These are phyloP conservation scores for Hemicrepidius hirtus DNA, from an alignment of 2,888 invertebrate species.

Conservation along the genomic window DNA sequence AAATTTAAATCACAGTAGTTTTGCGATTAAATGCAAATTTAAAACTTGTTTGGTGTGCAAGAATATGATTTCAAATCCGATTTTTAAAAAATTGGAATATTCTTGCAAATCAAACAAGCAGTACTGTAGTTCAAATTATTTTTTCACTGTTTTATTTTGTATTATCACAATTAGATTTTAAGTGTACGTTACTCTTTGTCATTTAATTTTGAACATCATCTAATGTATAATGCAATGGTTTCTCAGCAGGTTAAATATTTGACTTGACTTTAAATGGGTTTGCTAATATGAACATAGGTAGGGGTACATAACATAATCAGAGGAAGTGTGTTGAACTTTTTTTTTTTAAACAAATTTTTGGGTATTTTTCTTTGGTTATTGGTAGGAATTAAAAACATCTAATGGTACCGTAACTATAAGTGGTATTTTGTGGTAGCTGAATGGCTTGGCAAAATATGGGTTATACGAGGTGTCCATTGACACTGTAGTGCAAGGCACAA, in stretches of 20 bases:
- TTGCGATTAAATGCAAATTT: constrained; percentile 3
- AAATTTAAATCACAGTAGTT: constrained; percentile 2
- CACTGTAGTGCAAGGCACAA: background rate
- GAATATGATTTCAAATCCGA: background rate
- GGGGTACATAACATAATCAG: constrained; percentile 16
- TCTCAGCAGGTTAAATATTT: constrained; percentile 50
- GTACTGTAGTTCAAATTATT: background rate
- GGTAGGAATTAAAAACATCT: background rate
- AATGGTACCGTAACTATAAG: background rate
- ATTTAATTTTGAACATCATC: constrained; percentile 35
- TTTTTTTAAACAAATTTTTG: background rate
- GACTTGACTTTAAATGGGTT: constrained; percentile 47
- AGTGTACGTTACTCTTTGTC: constrained; percentile 35
- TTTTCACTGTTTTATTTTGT: constrained; percentile 20
- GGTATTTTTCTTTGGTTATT: constrained; percentile 5
- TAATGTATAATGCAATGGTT: constrained; percentile 49
- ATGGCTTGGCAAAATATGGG: constrained; percentile 24
- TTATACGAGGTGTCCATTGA: background rate
- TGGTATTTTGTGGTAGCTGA: constrained; percentile 29
- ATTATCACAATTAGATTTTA: constrained; percentile 17
- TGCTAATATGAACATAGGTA: constrained; percentile 29
- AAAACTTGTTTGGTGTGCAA: constrained; percentile 38
- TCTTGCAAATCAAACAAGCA: constrained; percentile 42
- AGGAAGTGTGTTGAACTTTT: background rate
- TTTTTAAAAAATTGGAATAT: background rate